Base-by-base conservation (phyloP, 2,113 vertebrate genomes). In the Anolis sagrei region DNA sequence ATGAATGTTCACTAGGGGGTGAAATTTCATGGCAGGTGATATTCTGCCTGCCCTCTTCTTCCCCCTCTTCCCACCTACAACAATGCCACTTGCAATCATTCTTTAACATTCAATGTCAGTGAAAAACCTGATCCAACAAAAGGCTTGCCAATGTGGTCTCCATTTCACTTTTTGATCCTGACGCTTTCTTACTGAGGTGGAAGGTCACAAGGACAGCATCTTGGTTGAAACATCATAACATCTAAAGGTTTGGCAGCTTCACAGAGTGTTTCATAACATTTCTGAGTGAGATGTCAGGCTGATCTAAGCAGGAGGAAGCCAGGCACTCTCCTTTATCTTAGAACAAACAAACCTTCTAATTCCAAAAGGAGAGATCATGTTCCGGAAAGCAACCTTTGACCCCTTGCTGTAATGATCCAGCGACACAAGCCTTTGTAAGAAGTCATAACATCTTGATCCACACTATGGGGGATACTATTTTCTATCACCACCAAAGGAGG, bases 241-340 rank as follows among this genome's bases (percentile, higher is more conserved):
- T 85, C 75, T 82, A 85, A 64, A 90, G 90, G 88, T 34, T 34
- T 83, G 11, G 94, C 90, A 84, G 92, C 77, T 86, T 90, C 23
- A 13, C 58, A 39, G 93, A 91, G 92, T 94, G 95, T 96, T 96
- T 95, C 93, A 95, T 95, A 94, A 94, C 27, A 16, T 21, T 85
- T 91, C 23, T 29, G 91, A 93, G 91, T 76, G 89, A 85, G 87
- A 83, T 82, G 90, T 92, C 90, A 93, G 4, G 82, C 79, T 86
- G 88, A 95, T 95, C 93, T 91, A 86, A 93, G 88, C 32, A 79
- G 81, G 36, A 80, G 76, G 80, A 82, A 88, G 84, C 0, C 36
- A 83, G 81, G 86, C 75, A 90, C 89, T 49, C 0, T 5, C 25
- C 86, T 93, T 94, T 92, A 91, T 91, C 89, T 87, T 58, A 86